These are phyloP conservation scores for Drosophila ustulata DNA, from an alignment of 2,888 invertebrate species.

Conservation along the genomic window DNA sequence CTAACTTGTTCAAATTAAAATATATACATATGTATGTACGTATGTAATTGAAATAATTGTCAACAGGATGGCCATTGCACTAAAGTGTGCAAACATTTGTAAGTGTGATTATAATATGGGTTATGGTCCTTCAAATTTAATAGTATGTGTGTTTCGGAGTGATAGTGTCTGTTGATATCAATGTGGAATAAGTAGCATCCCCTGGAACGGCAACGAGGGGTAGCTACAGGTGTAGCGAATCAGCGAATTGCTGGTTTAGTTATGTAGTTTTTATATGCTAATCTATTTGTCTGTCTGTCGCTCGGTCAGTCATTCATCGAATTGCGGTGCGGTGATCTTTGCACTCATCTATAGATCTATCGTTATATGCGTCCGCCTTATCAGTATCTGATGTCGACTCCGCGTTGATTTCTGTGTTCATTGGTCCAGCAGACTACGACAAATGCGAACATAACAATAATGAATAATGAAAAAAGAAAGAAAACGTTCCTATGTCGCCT, in stretches of 20 bases:
- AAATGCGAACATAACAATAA: slow-evolving; percentile 31
- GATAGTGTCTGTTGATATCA: neutral
- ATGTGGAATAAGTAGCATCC: no score
- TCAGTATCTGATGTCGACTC: slow-evolving; percentile 46
- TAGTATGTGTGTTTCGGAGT: neutral
- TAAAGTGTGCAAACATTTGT: slow-evolving; percentile 31
- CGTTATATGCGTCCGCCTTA: slow-evolving; percentile 54
- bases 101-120: slow-evolving; percentile 9
- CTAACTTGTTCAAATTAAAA: slow-evolving; percentile 53
- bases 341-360: slow-evolving; percentile 41
- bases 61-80: slow-evolving; percentile 25
- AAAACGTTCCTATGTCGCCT: slow-evolving; percentile 10
- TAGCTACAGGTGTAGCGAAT: slow-evolving; percentile 39
- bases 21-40: neutral
- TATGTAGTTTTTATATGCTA: slow-evolving; percentile 5
- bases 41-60: neutral
- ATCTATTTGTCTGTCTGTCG: neutral
- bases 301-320: slow-evolving; percentile 31
- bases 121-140: neutral
- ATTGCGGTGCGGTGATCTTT: slow-evolving; percentile 61
- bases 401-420: slow-evolving; percentile 35
- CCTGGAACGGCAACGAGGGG: slow-evolving; percentile 2
- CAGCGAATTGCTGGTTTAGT: neutral
- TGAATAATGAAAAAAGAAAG: neutral
- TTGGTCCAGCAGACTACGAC: slow-evolving; percentile 44